Percentiles rank a stretch among this genome's conserved stretches.
Evolutionary conservation across 2,888 invertebrate genomes (phyloP).

Genomic region (Eupithecia exiguata): DNA sequence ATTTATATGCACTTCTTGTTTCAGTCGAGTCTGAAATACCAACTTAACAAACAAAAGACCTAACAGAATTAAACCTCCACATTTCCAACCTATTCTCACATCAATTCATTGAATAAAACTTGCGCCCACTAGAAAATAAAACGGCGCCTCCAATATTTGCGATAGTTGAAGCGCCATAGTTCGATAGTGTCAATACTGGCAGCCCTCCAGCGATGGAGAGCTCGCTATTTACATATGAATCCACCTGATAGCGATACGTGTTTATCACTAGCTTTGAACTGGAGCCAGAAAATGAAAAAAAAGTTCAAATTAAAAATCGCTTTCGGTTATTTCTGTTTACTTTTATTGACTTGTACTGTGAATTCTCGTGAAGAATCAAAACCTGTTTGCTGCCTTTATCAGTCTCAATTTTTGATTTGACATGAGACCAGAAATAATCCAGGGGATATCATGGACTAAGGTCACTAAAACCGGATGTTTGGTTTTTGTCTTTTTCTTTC

Average conservation of each 20-base stretch:
- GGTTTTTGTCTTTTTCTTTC: not conserved
- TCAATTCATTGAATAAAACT: slow-evolving; percentile 23
- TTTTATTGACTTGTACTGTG: not conserved
- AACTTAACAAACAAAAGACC: not conserved
- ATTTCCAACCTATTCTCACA: slow-evolving; percentile 9
- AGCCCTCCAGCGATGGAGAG: slow-evolving; percentile 59
- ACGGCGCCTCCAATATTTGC: slow-evolving; percentile 33
- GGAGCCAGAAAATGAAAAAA: slow-evolving; percentile 1
- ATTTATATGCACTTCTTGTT: no score
- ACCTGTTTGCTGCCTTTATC: no score
- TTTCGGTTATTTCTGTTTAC: not conserved
- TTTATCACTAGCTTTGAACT: slow-evolving; percentile 25
- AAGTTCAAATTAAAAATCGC: not conserved
- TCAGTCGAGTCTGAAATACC: not conserved
- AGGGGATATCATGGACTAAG: not conserved
- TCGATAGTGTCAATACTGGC: slow-evolving; percentile 75
- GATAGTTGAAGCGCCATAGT: slow-evolving; percentile 44
- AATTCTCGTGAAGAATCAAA: no score
- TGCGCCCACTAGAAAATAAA: slow-evolving; percentile 21
- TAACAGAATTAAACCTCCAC: not conserved
- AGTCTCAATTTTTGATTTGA: not conserved
- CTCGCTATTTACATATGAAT: slow-evolving; percentile 61
- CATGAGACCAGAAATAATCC: not conserved
- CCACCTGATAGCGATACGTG: slow-evolving; percentile 45
- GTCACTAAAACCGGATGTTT: not conserved